Base-by-base conservation (phyloP, 2,113 vertebrate genomes). In the Camelus bactrianus region DNA sequence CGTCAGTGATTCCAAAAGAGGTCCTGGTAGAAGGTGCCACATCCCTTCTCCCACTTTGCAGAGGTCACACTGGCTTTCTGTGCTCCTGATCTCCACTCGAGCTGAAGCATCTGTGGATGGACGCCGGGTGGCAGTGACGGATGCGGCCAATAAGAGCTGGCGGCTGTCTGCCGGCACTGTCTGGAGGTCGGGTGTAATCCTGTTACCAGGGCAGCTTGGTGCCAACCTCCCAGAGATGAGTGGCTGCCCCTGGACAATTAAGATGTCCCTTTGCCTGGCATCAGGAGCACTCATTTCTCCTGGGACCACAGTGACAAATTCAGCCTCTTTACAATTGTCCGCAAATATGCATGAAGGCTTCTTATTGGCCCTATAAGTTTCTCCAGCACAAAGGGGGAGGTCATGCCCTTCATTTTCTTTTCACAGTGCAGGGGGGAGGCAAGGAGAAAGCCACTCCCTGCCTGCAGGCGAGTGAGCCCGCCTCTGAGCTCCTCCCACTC, bases 161-260 rank as follows among this genome's bases (percentile, higher is more conserved):
- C 0, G 0, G 77, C 80, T 3, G 0, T 1, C 38, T 19, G 5
- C 3, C 2, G 12, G 20, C 6, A 1, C 42, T 11, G 56, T 38
- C 67, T 82, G 70, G 35, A 69, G 48, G 46, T 17, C 2, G 0
- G 56, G 35, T 67, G 28, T 17, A 9, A 91, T 81, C 73, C 62
- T 13, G 50, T 69, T 62, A 73, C 9, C 32, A 0, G 0, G 4
- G 28, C 13, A 2, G 90, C 87, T 72, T 35, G 0, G 32, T 1
- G 70, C n/a, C 69, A 38, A 7, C 20, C 35, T n/a, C 35, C 11
- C 42, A 38, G 52, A 5, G 5, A 13, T 1, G 0, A 52, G n/a
- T 7, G 73, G 54, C 69, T 2, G 3, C 82, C 50, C 35, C 58
- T 0, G 16, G 56, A 50, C 60, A 60, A 19, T 32, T 12, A 32